phyloP scores from a whole-genome alignment of 2,113 vertebrate genomes.

The Emydocephalus ijimae region DNA sequence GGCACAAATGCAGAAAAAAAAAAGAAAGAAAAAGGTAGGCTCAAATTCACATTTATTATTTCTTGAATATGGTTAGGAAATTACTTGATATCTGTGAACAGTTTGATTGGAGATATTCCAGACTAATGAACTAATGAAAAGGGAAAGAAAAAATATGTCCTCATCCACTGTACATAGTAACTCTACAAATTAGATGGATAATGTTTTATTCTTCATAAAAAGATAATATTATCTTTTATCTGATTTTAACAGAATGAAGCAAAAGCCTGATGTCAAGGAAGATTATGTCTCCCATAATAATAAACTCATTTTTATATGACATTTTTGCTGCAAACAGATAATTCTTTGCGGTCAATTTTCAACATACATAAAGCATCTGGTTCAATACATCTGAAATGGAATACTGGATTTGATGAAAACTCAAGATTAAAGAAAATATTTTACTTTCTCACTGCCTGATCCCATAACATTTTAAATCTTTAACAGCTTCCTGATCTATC shows the following conservation, averaged over 20 bases:
- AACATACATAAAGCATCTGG: background rate
- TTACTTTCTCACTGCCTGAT: background rate
- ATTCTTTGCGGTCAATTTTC: background rate
- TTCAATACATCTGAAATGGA: background rate
- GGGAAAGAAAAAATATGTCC: background rate
- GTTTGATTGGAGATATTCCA: background rate
- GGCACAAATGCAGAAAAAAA: background rate
- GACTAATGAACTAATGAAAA: background rate
- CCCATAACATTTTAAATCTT: background rate
- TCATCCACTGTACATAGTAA: background rate
- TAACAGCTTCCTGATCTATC: too few species aligned
- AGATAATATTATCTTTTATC: background rate
- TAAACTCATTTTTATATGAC: background rate
- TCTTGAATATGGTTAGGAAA: slow-evolving; percentile 4
- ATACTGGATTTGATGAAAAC: background rate
- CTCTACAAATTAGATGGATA: background rate
- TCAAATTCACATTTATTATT: background rate
- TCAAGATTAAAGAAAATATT: background rate
- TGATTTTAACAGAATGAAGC: background rate
- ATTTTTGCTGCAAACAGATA: background rate
- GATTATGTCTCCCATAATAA: background rate
- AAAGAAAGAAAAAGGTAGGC: background rate
- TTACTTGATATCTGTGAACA: slow-evolving; percentile 13
- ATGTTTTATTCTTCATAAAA: background rate
- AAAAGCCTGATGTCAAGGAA: background rate